Base-by-base conservation (phyloP, 2,113 vertebrate species). In the Actinemys pallida region DNA sequence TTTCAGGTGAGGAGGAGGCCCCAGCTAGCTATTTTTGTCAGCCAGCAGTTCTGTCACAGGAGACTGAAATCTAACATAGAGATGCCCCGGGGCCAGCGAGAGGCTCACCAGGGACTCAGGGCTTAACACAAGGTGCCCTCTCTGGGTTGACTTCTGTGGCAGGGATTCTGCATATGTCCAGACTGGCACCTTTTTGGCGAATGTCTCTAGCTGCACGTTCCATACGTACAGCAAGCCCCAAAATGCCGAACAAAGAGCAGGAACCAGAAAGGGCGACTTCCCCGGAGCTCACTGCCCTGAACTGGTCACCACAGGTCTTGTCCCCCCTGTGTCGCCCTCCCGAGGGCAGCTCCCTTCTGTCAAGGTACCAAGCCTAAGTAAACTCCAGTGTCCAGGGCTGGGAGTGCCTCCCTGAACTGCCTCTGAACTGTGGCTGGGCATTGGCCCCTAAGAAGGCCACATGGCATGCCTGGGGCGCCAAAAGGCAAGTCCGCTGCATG, bases 11-110 rank as follows among this genome's bases (percentile, higher is more conserved):
- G 69, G n/a, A n/a, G 19, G n/a, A 42, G 69, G 20, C 8, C 8
- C 4, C 20, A 5, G 19, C n/a, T 39, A 93, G 78, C 83, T 86
- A 72, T 78, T 87, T 87, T 91, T 84, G 91, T 86, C 90, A 95
- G 78, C 83, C 92, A 92, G 90, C 1, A 31, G 45, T 11, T 50
- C 56, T 50, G 25, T 78, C 89, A 87, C 93, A 92, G 53, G 83
- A 95, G 91, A 83, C 69, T 75, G n/a, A 75, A 19, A n/a, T 39
- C n/a, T 22, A 75, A 22, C n/a, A 11, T 8, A 9, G n/a, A 39
- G 69, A 10, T 75, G n/a, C 69, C 87, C 81, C 8, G 8, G 8
- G 53, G 89, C 39, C 52, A 83, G 29, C 80, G 72, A 62, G 59
- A 31, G 31, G 57, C 57, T 59, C 11, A 27, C 27, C 57, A 59